A percentile compares a stretch with the other conserved stretches of the same genome.
Conservation (phyloP, 2,113 vertebrate species). For the Sclerurus mexicanus region DNA sequence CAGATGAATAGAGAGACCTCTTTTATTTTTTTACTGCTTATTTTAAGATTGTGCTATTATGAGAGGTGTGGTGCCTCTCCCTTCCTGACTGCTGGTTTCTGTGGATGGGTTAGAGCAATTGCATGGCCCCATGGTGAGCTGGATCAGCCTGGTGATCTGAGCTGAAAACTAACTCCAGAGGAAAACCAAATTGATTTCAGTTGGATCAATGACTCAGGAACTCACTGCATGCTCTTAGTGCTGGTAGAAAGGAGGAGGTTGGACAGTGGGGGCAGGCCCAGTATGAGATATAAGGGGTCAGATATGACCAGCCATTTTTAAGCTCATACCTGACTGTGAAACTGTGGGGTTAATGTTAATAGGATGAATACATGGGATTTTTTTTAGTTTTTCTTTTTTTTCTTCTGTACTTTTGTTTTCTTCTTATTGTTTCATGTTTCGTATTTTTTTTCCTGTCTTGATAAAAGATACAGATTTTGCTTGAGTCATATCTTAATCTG, state of each 20-base stretch:
- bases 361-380: accelerated
- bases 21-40: not conserved
- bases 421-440: not conserved
- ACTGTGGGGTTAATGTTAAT: not conserved
- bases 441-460: not conserved
- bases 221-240: not conserved
- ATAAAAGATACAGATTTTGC: not conserved
- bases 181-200: slow-evolving; percentile 10
- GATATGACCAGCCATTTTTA: not conserved
- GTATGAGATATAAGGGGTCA: not conserved
- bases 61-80: not conserved
- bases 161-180: not conserved
- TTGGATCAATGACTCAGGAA: not conserved
- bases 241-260: not conserved
- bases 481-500: not conserved
- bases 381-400: not conserved
- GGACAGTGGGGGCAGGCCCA: not conserved
- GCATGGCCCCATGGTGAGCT: not conserved
- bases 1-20: not conserved
- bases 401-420: not conserved
- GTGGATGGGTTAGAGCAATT: slow-evolving; percentile 8
- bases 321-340: not conserved
- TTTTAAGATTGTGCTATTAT: not conserved
- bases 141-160: not conserved
- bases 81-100: not conserved